Percentiles rank a stretch among this genome's conserved stretches.
Evolutionary conservation across 2,113 vertebrate species (phyloP).

Genomic region (Bambusicola thoracicus): DNA sequence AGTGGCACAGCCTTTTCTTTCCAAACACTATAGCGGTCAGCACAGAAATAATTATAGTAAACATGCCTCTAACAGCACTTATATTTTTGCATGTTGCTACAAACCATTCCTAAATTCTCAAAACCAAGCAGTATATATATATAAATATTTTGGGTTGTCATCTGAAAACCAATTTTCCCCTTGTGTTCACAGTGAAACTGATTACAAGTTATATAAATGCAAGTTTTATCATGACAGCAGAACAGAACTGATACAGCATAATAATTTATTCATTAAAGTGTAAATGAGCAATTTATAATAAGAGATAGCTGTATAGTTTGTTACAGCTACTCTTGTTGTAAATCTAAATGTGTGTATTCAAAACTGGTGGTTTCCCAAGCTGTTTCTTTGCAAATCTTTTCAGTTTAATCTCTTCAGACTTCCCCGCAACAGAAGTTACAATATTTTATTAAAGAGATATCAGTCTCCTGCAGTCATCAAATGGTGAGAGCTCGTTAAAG

Average conservation of each 20-base stretch:
- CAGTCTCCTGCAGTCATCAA: neutral
- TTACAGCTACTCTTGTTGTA: neutral
- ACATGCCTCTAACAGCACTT: neutral
- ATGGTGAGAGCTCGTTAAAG: neutral
- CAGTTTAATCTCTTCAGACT: neutral
- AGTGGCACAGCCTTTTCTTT: neutral
- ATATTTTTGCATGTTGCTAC: slow-evolving; percentile 36
- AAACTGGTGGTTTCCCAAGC: neutral
- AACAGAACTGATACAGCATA: slow-evolving; percentile 60
- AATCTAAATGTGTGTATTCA: neutral
- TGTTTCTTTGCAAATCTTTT: neutral
- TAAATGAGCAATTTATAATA: slow-evolving; percentile 68
- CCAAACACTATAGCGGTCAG: neutral
- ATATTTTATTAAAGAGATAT: neutral
- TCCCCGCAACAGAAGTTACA: slow-evolving; percentile 17
- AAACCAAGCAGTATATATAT: neutral
- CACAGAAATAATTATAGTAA: neutral
- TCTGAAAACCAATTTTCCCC: slow-evolving; percentile 65
- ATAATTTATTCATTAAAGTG: slow-evolving; percentile 79
- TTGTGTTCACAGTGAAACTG: slow-evolving; percentile 50
- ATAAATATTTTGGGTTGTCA: slow-evolving; percentile 22
- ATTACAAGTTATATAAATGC: slow-evolving; percentile 74
- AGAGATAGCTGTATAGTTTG: slow-evolving; percentile 14
- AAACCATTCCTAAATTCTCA: slow-evolving; percentile 43
- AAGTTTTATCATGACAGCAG: slow-evolving; percentile 63